Percentiles rank a stretch among this genome's conserved stretches.
Evolutionary conservation across 2,113 vertebrate genomes (phyloP).

Genomic region (Anser brachyrhynchus): DNA sequence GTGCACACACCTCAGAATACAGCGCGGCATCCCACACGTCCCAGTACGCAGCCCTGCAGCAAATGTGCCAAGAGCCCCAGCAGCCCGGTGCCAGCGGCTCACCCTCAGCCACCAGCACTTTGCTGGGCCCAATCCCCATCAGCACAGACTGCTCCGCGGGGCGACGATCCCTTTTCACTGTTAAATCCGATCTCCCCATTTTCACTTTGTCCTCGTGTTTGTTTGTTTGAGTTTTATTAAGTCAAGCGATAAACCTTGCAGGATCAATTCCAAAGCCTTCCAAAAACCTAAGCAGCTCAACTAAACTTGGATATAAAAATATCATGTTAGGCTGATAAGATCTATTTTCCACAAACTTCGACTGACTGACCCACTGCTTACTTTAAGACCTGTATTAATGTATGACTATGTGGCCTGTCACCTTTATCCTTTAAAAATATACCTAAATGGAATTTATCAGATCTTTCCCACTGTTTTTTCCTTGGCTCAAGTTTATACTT

Average conservation of each 20-base stretch:
- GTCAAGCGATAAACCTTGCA: too few relatives aligned
- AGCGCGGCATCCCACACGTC: neutral
- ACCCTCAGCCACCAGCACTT: neutral
- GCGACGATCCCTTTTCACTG: neutral
- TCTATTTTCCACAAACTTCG: neutral
- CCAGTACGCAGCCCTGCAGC: rapidly evolving
- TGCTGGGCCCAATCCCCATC: too few relatives aligned
- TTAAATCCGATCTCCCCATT: neutral
- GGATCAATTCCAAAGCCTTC: neutral
- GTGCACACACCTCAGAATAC: neutral
- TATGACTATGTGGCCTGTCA: neutral
- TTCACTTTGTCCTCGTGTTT: neutral
- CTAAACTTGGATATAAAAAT: neutral
- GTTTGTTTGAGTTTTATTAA: neutral
- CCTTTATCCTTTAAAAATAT: neutral
- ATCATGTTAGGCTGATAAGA: neutral
- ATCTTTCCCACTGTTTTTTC: neutral
- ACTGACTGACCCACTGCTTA: neutral
- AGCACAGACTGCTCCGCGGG: neutral
- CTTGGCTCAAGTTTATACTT: neutral
- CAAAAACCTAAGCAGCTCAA: neutral
- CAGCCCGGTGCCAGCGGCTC: rapidly evolving
- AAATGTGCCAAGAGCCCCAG: rapidly evolving
- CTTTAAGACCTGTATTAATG: neutral
- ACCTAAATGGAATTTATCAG: neutral